These are phyloP conservation scores for Butorides virescens DNA, from an alignment of 2,113 vertebrate species.

Conservation along the genomic window DNA sequence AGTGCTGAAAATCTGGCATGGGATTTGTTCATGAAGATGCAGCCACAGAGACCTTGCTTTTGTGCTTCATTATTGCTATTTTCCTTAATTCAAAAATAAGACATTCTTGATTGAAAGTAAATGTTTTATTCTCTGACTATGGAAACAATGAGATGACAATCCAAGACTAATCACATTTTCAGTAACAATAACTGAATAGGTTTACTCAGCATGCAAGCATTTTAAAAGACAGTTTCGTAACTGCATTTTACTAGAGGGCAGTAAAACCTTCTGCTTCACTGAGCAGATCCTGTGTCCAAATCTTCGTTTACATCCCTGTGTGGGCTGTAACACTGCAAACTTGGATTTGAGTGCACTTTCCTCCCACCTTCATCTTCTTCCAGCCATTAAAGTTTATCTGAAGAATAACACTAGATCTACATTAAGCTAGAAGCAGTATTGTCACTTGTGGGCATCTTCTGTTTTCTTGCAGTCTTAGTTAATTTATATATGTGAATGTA, in stretches of 20 bases:
- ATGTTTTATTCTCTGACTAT: background rate
- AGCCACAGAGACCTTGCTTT: background rate
- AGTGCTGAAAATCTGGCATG: background rate
- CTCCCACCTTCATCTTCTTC: constrained; percentile 45
- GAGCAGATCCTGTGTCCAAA: constrained; percentile 44
- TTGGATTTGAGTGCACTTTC: constrained; percentile 24
- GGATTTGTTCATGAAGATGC: background rate
- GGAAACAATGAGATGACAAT: constrained; percentile 36
- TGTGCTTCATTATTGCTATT: constrained; percentile 1
- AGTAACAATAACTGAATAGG: constrained; percentile 28
- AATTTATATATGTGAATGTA: background rate
- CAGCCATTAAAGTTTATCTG: constrained; percentile 46
- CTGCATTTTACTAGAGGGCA: constrained; percentile 70
- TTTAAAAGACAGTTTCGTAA: constrained; percentile 39
- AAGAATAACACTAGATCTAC: background rate
- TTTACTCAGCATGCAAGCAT: constrained; percentile 33
- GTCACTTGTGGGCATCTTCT: background rate
- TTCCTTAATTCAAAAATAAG: constrained; percentile 41
- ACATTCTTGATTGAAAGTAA: background rate
- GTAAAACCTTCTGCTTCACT: constrained; percentile 55
- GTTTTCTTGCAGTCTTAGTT: background rate
- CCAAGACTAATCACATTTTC: constrained; percentile 31
- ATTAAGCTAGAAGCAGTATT: constrained; percentile 1
- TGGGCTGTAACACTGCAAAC: constrained; percentile 44
- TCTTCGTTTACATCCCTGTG: constrained; percentile 46